Evolutionary conservation across 2,888 invertebrate genomes (phyloP).

Genomic region (Electrophaes corylata): DNA sequence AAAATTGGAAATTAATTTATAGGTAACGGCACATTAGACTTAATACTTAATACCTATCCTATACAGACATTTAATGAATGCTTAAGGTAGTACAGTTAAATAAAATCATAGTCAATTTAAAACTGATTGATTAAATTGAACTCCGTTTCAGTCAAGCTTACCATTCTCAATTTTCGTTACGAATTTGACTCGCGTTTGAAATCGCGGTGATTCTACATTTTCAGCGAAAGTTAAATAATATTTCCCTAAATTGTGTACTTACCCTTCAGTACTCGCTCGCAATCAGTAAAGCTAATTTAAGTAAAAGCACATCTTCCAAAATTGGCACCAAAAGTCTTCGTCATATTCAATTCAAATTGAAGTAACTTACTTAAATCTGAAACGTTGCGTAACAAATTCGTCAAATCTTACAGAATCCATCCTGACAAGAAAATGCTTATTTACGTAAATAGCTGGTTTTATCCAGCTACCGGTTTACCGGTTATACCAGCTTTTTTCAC

Average conservation of each 20-base stretch:
- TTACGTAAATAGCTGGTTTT: neutral
- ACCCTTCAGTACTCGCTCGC: constrained; percentile 8
- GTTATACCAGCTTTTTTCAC: too few relatives aligned
- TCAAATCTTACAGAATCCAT: constrained; percentile 24
- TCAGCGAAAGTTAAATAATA: constrained; percentile 9
- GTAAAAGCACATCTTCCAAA: constrained; percentile 24
- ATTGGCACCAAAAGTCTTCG: constrained; percentile 25
- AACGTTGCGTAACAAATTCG: constrained; percentile 28
- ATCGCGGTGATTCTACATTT: neutral
- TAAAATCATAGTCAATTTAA: neutral
- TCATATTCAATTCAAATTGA: constrained; percentile 21
- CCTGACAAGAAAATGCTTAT: neutral
- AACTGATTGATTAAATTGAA: neutral
- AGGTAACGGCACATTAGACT: too few relatives aligned
- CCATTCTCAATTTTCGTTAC: neutral
- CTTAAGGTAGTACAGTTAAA: neutral
- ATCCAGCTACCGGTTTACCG: too few relatives aligned
- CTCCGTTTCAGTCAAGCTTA: neutral
- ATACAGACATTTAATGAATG: too few relatives aligned
- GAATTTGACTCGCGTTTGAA: neutral
- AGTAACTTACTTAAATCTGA: constrained; percentile 19
- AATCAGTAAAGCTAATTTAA: constrained; percentile 27
- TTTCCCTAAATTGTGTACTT: constrained; percentile 12
- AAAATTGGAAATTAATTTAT: too few relatives aligned
- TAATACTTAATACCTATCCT: too few relatives aligned